phyloP scores from a whole-genome alignment of 2,113 vertebrate species.

The Apteryx mantelli region DNA sequence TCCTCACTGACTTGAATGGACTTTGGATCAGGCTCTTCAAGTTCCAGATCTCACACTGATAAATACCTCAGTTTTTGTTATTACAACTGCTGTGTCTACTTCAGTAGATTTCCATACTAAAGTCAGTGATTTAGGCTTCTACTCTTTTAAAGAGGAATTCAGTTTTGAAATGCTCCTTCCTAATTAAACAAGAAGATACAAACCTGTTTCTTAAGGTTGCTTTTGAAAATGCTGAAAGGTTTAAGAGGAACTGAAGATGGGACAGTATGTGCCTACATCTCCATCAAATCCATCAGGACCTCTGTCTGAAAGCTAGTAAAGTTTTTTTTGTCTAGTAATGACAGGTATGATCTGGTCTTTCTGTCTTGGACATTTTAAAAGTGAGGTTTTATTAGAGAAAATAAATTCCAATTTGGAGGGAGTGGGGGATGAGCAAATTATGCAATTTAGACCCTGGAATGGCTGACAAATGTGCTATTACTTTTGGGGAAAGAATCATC shows the following conservation, averaged over 20 bases:
- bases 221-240: not conserved
- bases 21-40: not conserved
- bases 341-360: not conserved
- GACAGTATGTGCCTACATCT: not conserved
- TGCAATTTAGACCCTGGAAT: not conserved
- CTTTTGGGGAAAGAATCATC: not conserved
- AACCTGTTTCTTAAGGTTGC: not conserved
- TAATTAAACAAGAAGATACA: not conserved
- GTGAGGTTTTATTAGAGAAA: not conserved
- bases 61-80: not conserved
- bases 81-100: not conserved
- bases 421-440: not conserved
- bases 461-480: not conserved
- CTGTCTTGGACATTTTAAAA: not conserved
- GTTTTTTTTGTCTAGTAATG: not conserved
- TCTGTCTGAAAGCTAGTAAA: not conserved
- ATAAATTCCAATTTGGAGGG: not conserved
- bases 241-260: not conserved
- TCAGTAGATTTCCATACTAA: not conserved
- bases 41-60: not conserved
- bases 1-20: not conserved
- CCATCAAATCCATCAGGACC: not conserved
- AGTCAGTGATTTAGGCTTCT: fast-evolving
- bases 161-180: not conserved
- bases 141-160: not conserved